Evolutionary conservation across 2,113 vertebrate genomes (phyloP), one percentile per base, ranked within the genome.

Genomic region (Malaclemys terrapin): DNA sequence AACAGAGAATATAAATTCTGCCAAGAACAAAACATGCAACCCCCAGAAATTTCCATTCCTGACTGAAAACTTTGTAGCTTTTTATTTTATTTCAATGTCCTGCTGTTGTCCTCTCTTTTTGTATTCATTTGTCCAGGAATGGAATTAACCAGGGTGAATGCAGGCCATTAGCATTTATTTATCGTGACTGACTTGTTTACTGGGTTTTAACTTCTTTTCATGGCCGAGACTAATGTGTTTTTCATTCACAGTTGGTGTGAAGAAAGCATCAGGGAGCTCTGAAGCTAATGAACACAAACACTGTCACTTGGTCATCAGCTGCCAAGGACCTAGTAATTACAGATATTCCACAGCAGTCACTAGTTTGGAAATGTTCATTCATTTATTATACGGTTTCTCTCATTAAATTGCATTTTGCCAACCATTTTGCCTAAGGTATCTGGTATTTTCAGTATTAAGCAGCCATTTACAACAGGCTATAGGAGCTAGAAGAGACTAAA

Each of bases 41-140:
- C 5, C 35, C 82, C 78, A 80, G 29, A 93, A 96, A 89, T 62
- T 90, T 95, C 85, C 87, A 12, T 24, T 91, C 80, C 29, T 57
- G 53, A 57, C 31, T 1, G 2, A 78, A 79, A 94, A 79, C 49
- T 24, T 9, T 7, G 25, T 47, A 85, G 31, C 27, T 83, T 83
- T 20, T 1, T 2, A 84, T 65, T 17, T 83, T 84, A 86, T 85
- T 91, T 78, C 80, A 42, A 10, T 84, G 69, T 45, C 50, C 59
- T 75, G 1, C 50, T 78, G 62, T 85, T 85, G 85, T 84, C 50
- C 25, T 90, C 1, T 8, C 4, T 88, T 52, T 93, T 89, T 54
- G 8, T 47, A 65, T 2, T 0, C 0, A 2, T 50, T 14, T 80
- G 20, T 35, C 38, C 47, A 14, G 38, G 80, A 82, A 22, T 4